These are phyloP conservation scores for Agrochola lychnidis DNA, from an alignment of 2,888 invertebrate species.

Conservation along the genomic window DNA sequence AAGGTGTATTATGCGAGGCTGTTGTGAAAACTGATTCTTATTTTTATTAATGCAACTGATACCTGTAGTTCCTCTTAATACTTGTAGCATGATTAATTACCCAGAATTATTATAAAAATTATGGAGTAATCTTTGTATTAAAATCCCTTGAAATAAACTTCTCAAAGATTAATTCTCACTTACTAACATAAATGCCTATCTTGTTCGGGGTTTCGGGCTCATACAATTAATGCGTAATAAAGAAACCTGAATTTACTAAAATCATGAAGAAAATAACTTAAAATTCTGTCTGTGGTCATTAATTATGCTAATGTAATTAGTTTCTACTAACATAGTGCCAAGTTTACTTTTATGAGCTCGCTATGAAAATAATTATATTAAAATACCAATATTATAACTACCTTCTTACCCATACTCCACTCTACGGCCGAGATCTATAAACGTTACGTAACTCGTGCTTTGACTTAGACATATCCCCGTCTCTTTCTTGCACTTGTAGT, in stretches of 20 bases:
- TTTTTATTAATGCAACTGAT: constrained; percentile 37
- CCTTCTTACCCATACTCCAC: neutral
- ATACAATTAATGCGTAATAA: neutral
- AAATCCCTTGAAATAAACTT: neutral
- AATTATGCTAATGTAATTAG: neutral
- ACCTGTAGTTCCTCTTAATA: constrained; percentile 36
- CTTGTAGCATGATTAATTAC: constrained; percentile 27
- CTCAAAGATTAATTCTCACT: neutral
- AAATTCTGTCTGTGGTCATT: neutral
- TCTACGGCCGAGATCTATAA: neutral
- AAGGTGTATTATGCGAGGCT: constrained; percentile 41
- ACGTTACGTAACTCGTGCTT: neutral
- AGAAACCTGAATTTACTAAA: neutral
- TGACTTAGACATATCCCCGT: neutral
- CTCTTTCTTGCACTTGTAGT: neutral
- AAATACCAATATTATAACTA: neutral
- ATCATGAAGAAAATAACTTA: neutral
- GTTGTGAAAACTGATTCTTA: constrained; percentile 22
- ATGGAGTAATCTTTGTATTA: neutral
- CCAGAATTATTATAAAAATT: neutral
- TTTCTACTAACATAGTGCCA: constrained; percentile 24
- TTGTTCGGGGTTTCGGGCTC: neutral
- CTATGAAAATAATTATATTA: neutral
- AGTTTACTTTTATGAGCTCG: constrained; percentile 18
- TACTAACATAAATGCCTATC: neutral